Conservation (phyloP, 2,888 invertebrate genomes). For the Acanthacorydalis orientalis region DNA sequence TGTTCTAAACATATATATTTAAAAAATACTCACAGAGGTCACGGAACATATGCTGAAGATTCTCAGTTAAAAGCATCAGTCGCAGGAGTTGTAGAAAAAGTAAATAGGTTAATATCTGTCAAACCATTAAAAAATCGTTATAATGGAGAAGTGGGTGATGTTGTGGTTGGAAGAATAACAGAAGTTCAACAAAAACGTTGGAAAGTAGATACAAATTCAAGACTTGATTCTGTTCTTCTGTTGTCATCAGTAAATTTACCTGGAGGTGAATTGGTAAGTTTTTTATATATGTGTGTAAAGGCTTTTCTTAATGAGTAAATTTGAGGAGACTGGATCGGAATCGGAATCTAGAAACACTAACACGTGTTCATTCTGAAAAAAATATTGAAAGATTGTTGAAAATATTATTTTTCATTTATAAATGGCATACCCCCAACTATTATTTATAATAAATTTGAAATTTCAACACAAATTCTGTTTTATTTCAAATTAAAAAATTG, state of each 20-base stretch:
- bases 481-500: too few species aligned
- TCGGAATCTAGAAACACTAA: too few species aligned
- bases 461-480: too few species aligned
- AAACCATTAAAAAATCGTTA: slow-evolving; percentile 82
- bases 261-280: slow-evolving; percentile 78
- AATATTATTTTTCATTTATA: too few species aligned
- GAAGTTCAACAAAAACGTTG: slow-evolving; percentile 90
- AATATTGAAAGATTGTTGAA: too few species aligned
- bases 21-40: slow-evolving; percentile 77
- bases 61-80: slow-evolving; percentile 80
- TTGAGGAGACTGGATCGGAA: too few species aligned
- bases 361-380: too few species aligned
- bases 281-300: too few species aligned
- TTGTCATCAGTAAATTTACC: slow-evolving; percentile 92
- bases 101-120: slow-evolving; percentile 87
- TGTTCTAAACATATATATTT: too few species aligned
- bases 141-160: slow-evolving; percentile 90
- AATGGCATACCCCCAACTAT: too few species aligned
- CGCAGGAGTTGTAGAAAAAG: slow-evolving; percentile 84
- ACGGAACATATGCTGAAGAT: slow-evolving; percentile 84
- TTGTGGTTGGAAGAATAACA: slow-evolving; percentile 83
- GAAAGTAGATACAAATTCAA: slow-evolving; percentile 89
- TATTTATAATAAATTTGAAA: too few species aligned
- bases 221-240: slow-evolving; percentile 70
- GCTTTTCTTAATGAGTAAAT: too few species aligned